Percentiles rank a stretch among this genome's conserved stretches.
Evolutionary conservation across 2,113 vertebrate genomes (phyloP).

Genomic region (Protomyctophum bolini): DNA sequence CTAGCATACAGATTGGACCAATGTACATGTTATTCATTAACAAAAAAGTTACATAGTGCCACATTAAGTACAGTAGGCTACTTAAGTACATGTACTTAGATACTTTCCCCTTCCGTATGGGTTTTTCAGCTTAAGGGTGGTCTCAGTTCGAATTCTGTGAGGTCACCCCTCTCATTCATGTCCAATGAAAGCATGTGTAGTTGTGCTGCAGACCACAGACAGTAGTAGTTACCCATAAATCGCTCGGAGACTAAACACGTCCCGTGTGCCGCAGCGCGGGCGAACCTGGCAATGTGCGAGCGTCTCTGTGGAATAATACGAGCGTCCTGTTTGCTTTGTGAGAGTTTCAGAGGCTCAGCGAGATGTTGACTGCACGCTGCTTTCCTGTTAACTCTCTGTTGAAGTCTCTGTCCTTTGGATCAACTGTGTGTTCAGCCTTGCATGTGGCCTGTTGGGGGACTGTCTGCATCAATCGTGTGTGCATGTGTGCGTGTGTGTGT

Average conservation of each 20-base stretch:
- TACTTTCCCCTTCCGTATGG: background rate
- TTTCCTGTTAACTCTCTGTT: slow-evolving; percentile 52
- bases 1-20: no score
- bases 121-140: slow-evolving; percentile 52
- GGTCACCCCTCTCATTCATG: slow-evolving; percentile 62
- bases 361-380: slow-evolving; percentile 40
- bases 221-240: slow-evolving; percentile 59
- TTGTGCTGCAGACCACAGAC: slow-evolving; percentile 61
- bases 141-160: slow-evolving; percentile 40
- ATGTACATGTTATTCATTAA: no score
- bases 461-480: background rate
- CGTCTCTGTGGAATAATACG: slow-evolving; percentile 52
- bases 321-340: slow-evolving; percentile 57
- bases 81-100: background rate
- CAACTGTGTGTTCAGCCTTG: slow-evolving; percentile 53
- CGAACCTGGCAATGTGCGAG: slow-evolving; percentile 28
- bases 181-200: slow-evolving; percentile 66
- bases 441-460: slow-evolving; percentile 28
- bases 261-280: slow-evolving; percentile 31
- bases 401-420: slow-evolving; percentile 53
- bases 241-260: slow-evolving; percentile 46
- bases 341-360: slow-evolving; percentile 36
- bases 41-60: no score
- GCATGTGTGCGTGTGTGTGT: background rate
- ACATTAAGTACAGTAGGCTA: background rate